Percentiles rank a stretch among this genome's conserved stretches.
Conservation (phyloP, 2,888 invertebrate genomes). For the Andricus curvator region DNA sequence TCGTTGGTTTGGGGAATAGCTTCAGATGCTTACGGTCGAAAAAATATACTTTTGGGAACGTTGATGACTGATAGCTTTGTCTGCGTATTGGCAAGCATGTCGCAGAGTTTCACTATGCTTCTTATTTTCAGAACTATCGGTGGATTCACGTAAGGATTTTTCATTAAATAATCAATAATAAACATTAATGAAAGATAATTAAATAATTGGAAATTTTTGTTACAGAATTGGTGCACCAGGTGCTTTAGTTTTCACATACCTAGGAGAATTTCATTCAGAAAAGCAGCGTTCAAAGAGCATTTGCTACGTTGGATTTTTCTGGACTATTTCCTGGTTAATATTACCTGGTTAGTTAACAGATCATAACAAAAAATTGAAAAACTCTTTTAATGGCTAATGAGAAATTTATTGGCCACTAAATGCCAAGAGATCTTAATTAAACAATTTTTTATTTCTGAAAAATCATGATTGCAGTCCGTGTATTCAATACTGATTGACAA, state of each 20-base stretch:
- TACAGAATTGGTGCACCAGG: conserved; percentile 81
- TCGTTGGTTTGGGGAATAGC: conserved; percentile 90
- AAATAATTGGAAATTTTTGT: neutral
- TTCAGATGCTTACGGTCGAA: conserved; percentile 87
- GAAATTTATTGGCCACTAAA: conserved; percentile 39
- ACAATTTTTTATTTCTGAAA: neutral
- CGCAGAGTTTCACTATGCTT: conserved; percentile 82
- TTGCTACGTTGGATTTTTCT: conserved; percentile 84
- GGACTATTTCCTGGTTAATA: conserved; percentile 83
- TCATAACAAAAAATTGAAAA: neutral
- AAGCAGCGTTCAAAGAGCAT: conserved; percentile 82
- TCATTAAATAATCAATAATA: too few species aligned
- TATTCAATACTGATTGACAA: neutral
- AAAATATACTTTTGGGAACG: conserved; percentile 80
- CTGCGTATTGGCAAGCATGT: conserved; percentile 81
- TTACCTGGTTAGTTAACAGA: conserved; percentile 78
- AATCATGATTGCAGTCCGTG: neutral
- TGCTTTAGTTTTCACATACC: conserved; percentile 82
- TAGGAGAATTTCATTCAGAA: conserved; percentile 84
- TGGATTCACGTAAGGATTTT: conserved; percentile 80
- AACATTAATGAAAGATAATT: neutral
- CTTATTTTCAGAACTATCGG: conserved; percentile 83
- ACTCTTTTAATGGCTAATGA: neutral
- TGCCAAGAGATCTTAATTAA: neutral
- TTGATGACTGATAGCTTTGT: conserved; percentile 80